Conservation (phyloP, 1,140 invertebrate species). For the Teleopsis dalmanni region DNA sequence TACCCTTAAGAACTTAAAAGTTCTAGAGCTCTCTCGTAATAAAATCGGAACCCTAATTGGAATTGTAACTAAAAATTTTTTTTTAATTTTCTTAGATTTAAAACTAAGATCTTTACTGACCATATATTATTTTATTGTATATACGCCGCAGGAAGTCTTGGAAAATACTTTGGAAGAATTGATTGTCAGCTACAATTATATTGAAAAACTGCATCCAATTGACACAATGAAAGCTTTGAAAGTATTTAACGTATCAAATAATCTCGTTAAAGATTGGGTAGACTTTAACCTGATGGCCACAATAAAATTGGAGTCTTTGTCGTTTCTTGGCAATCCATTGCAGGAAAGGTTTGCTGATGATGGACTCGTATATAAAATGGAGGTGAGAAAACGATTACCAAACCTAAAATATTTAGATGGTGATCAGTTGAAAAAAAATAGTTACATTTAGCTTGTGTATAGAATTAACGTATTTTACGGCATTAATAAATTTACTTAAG, state of each 20-base stretch:
- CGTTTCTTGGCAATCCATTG: conserved; percentile 78
- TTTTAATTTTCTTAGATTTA: no score
- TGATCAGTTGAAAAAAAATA: conserved; percentile 62
- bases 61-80: conserved; percentile 54
- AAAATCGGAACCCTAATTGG: conserved; percentile 80
- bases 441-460: no score
- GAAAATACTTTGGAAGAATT: conserved; percentile 82
- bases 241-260: conserved; percentile 82
- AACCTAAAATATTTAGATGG: conserved; percentile 83
- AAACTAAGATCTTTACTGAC: no score
- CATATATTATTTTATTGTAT: no score
- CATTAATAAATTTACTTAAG: no score
- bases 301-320: conserved; percentile 59
- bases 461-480: no score
- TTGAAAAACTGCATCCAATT: conserved; percentile 88
- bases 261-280: conserved; percentile 79
- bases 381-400: conserved; percentile 66
- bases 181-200: conserved; percentile 91
- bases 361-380: conserved; percentile 60
- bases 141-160: conserved; percentile 59
- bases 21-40: conserved; percentile 81
- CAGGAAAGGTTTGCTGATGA: conserved; percentile 63
- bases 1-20: conserved; percentile 71
- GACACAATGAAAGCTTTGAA: conserved; percentile 71
- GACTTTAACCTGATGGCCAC: conserved; percentile 69